Evolutionary conservation across 2,888 invertebrate species (phyloP).

Genomic region (Pandemis heparana): DNA sequence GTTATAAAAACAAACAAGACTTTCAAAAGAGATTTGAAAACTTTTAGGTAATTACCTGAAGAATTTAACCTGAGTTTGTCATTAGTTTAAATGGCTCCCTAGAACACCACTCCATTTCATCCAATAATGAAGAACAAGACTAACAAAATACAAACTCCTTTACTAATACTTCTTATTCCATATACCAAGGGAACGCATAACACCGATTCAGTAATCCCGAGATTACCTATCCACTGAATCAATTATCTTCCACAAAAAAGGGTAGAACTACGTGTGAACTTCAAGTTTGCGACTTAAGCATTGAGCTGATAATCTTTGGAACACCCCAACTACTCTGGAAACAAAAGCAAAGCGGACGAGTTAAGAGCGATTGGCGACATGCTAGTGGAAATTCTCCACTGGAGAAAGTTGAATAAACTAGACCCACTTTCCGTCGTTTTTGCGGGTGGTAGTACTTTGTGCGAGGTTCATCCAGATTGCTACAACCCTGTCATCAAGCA

Average conservation of each 20-base stretch:
- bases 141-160: not conserved
- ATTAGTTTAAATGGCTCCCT: no score
- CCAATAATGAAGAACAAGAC: not conserved
- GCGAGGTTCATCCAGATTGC: no score
- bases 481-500: no score
- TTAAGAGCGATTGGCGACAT: constrained; percentile 18
- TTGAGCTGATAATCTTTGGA: constrained; percentile 25
- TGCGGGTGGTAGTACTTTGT: no score
- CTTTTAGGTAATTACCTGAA: no score
- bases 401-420: no score
- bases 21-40: no score
- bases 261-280: constrained; percentile 29
- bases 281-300: constrained; percentile 33
- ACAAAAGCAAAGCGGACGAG: constrained; percentile 2
- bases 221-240: constrained; percentile 31
- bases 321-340: constrained; percentile 20
- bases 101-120: not conserved
- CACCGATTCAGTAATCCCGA: not conserved
- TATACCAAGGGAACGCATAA: not conserved
- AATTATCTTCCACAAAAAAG: constrained; percentile 35
- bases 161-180: not conserved
- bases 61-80: no score
- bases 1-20: no score
- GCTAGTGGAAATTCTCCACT: no score
- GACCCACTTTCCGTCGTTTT: no score